Evolutionary conservation across 92 coral and sea anemone genomes (phyloP), one percentile per base, ranked within the genome.

Genomic region (Palythoa grandis): DNA sequence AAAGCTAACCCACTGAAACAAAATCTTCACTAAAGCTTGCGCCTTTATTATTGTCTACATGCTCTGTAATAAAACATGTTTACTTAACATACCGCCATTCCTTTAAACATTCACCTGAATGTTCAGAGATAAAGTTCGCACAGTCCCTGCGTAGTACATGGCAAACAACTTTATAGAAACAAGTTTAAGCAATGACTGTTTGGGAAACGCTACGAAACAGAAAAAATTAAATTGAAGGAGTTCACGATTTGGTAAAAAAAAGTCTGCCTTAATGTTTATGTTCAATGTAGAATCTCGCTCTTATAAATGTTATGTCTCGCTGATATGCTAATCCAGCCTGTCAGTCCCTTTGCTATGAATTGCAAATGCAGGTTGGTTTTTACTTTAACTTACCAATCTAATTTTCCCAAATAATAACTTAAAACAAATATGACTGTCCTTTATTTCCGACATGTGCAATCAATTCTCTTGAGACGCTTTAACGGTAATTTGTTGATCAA

Each of bases 301-400:
- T 22, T 60, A 17, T 35, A n/a, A 66, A 61, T 66, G 63, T 66
- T 80, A 47, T 80, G 85, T 80, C 85, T 80, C 65, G 40, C 22
- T 43, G 58, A 14, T 80, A 80, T 80, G 85, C 85, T 63, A 80
- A 80, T 80, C 29, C 40, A 43, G 11, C 65, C 43, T 23, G 10
- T 22, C 38, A 17, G 25, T 80, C 16, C 11, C 12, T 48, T 12
- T 39, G 74, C 65, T 80, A n/a, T 40, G 20, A 35, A 43, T 39
- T 65, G 38, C 40, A 66, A 80, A 19, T 12, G 74, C 12, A 24
- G 52, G 13, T 3, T 72, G 39, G 5, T 24, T n/a, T 23, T 7
- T 53, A 54, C 67, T 48, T 25, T 23, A 53, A 5, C 3, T 6
- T 25, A 43, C 17, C 80, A 24, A 54, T 17, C 14, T 50, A 5